A percentile compares a stretch with the other conserved stretches of the same genome.
Evolutionary conservation across 1,140 invertebrate species (phyloP).

Genomic region (Orchesella cincta): DNA sequence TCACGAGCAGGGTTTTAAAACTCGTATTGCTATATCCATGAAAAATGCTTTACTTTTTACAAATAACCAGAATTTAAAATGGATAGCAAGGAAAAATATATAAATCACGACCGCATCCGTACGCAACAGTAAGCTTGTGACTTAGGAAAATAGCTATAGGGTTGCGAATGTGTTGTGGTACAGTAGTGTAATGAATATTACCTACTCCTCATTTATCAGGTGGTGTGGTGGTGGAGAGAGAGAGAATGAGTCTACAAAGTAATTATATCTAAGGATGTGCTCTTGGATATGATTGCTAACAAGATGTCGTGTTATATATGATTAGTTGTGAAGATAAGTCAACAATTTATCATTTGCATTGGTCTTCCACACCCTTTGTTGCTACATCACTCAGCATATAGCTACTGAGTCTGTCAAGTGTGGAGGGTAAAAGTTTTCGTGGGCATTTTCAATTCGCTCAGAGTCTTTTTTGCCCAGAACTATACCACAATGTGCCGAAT

Average conservation of each 20-base stretch:
- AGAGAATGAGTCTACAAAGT: not conserved
- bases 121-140: not conserved
- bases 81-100: not conserved
- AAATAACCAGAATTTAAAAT: not conserved
- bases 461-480: not conserved
- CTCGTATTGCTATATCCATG: too few relatives aligned
- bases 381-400: not conserved
- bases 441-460: not conserved
- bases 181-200: not conserved
- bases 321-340: slow-evolving; percentile 27
- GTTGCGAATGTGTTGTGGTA: not conserved
- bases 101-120: slow-evolving; percentile 7
- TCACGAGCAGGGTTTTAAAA: not conserved
- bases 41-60: not conserved
- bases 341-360: not conserved
- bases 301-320: slow-evolving; percentile 29
- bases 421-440: not conserved
- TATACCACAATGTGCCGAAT: not conserved
- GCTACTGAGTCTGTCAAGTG: not conserved
- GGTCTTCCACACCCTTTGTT: not conserved
- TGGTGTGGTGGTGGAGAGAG: not conserved
- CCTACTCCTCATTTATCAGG: not conserved
- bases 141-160: not conserved
- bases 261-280: not conserved
- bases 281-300: slow-evolving; percentile 26